phyloP scores from a whole-genome alignment of 2,888 invertebrate species.

The Endotricha flammealis region DNA sequence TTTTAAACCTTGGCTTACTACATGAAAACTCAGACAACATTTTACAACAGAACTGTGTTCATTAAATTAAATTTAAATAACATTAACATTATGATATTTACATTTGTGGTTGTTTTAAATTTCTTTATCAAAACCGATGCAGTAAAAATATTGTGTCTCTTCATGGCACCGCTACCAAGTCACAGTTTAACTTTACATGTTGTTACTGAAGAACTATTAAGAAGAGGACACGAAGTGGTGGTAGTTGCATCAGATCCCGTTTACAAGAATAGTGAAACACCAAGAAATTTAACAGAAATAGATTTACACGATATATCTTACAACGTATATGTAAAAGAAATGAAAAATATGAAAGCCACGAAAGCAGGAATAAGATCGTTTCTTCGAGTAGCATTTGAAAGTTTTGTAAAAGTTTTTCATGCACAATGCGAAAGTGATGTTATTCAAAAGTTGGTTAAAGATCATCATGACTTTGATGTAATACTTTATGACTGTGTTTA shows the following conservation, averaged over 20 bases:
- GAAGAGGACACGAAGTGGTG: slow-evolving; percentile 53
- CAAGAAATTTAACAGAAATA: slow-evolving; percentile 51
- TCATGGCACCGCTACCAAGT: slow-evolving; percentile 50
- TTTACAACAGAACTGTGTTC: too few species aligned
- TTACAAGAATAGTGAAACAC: slow-evolving; percentile 28
- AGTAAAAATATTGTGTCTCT: slow-evolving; percentile 46
- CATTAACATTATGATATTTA: too few species aligned
- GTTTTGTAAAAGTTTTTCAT: slow-evolving; percentile 14
- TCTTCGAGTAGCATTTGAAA: too few species aligned
- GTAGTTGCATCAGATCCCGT: slow-evolving; percentile 50
- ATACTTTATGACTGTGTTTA: too few species aligned
- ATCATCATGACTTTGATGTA: too few species aligned
- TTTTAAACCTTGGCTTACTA: too few species aligned
- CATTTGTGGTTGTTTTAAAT: too few species aligned
- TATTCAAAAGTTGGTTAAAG: slow-evolving; percentile 23
- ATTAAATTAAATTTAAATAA: too few species aligned
- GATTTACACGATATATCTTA: slow-evolving; percentile 39
- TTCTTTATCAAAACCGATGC: slow-evolving; percentile 18
- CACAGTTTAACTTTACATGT: slow-evolving; percentile 53
- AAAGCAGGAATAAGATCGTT: too few species aligned
- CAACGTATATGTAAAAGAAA: slow-evolving; percentile 20
- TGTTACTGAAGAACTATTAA: slow-evolving; percentile 45
- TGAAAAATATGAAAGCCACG: slow-evolving; percentile 4
- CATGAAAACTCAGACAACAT: too few species aligned
- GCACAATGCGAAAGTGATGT: slow-evolving; percentile 21